Evolutionary conservation across 2,113 vertebrate species (phyloP).

Genomic region (Leucoraja erinaceus): DNA sequence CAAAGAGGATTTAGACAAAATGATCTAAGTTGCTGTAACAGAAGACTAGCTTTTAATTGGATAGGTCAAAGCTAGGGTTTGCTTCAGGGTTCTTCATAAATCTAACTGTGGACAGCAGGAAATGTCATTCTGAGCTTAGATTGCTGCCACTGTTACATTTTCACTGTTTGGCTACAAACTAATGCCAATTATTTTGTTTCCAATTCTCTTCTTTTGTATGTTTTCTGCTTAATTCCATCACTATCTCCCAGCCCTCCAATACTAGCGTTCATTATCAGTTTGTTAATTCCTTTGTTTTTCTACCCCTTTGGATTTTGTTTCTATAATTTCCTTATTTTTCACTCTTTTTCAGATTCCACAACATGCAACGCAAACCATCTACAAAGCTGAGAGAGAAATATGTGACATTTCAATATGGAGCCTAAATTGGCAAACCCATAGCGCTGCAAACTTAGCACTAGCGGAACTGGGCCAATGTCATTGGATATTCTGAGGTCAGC

Average conservation of each 20-base stretch:
- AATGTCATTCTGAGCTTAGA: not conserved
- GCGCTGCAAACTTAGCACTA: not conserved
- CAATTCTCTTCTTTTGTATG: not conserved
- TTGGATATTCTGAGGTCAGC: conserved; percentile 26
- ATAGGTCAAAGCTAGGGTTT: not conserved
- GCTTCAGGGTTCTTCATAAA: conserved; percentile 19
- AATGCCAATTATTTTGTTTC: not conserved
- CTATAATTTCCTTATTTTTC: not conserved
- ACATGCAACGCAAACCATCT: not conserved
- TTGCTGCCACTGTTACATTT: not conserved
- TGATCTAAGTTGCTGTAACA: not conserved
- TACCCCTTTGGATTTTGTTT: not conserved
- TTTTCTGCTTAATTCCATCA: not conserved
- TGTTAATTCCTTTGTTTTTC: not conserved
- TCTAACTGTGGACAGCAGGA: not conserved
- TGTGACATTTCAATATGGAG: not conserved
- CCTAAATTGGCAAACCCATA: not conserved
- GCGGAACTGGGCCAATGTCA: conserved; percentile 29
- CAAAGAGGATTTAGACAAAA: conserved; percentile 4
- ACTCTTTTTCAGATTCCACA: not conserved
- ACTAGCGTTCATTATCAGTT: not conserved
- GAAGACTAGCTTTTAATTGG: not conserved
- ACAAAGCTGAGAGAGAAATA: not conserved
- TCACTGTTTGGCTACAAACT: not conserved
- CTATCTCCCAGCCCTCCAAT: not conserved